A percentile compares a stretch with the other conserved stretches of the same genome.
phyloP scores from a whole-genome alignment of 2,113 vertebrate species.

The Bujurquina vittata region DNA sequence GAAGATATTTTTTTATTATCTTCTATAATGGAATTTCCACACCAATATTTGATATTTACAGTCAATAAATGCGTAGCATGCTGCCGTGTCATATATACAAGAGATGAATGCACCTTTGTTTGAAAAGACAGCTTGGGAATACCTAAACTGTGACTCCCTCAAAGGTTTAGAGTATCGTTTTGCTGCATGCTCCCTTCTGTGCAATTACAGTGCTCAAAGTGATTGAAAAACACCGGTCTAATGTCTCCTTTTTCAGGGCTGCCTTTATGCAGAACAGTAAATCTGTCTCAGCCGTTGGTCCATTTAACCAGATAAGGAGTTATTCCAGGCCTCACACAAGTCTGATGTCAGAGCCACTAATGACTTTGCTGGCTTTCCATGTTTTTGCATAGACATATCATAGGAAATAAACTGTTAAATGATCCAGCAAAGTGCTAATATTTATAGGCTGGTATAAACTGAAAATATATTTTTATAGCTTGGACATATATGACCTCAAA shows the following conservation, averaged over 20 bases:
- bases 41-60: conserved; percentile 54
- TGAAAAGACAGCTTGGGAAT: conserved; percentile 47
- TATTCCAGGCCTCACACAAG: conserved; percentile 60
- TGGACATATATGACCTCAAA: conserved; percentile 28
- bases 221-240: conserved; percentile 69
- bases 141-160: conserved; percentile 52
- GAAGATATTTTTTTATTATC: conserved; percentile 34
- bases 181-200: conserved; percentile 61
- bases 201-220: conserved; percentile 65
- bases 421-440: conserved; percentile 30
- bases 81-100: conserved; percentile 14
- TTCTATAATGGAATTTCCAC: conserved; percentile 24
- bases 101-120: conserved; percentile 58
- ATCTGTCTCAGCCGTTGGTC: conserved; percentile 69
- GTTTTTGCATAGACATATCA: conserved; percentile 52
- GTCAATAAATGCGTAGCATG: conserved; percentile 40
- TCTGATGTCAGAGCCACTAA: conserved; percentile 64
- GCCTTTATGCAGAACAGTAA: conserved; percentile 69
- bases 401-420: conserved; percentile 56
- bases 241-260: conserved; percentile 73
- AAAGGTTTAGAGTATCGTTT: conserved; percentile 66
- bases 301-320: conserved; percentile 74
- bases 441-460: conserved; percentile 46
- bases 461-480: conserved; percentile 38
- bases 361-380: conserved; percentile 57